phyloP scores from a whole-genome alignment of 2,797 vertebrate genomes.

The Coccyzus lansbergi region DNA sequence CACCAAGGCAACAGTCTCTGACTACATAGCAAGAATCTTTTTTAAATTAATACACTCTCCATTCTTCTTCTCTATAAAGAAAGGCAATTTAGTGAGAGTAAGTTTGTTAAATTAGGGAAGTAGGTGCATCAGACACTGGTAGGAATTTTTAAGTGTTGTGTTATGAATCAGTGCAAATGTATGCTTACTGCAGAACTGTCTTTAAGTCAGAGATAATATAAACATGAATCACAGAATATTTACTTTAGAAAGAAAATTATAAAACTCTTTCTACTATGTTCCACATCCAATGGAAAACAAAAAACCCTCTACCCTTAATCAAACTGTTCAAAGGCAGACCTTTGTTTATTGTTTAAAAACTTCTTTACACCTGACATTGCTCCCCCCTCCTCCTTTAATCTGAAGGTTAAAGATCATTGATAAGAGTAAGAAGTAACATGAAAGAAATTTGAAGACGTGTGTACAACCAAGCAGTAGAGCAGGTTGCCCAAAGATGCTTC shows the following conservation, averaged over 20 bases:
- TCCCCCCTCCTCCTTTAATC: background rate
- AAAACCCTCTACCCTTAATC: background rate
- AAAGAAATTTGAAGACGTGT: background rate
- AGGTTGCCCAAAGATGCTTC: background rate
- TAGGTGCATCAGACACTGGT: background rate
- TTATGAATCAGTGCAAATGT: conserved; percentile 20
- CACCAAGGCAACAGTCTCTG: conserved; percentile 42
- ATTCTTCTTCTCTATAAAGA: conserved; percentile 3
- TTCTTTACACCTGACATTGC: background rate
- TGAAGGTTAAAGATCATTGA: background rate
- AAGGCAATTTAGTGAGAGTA: conserved; percentile 44
- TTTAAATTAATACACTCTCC: conserved; percentile 23
- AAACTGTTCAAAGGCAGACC: background rate
- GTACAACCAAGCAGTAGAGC: background rate
- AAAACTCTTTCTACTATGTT: background rate
- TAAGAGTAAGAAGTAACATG: background rate
- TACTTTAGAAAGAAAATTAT: background rate
- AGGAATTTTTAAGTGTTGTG: conserved; percentile 17
- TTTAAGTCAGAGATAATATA: conserved; percentile 22
- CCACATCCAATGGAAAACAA: accelerated
- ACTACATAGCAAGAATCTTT: conserved; percentile 29
- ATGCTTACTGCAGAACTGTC: background rate
- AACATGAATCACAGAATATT: background rate
- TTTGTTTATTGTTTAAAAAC: background rate
- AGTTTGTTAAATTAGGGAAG: conserved; percentile 53